phyloP scores from a whole-genome alignment of 1,140 invertebrate species.

The Venustaconcha ellipsiformis region DNA sequence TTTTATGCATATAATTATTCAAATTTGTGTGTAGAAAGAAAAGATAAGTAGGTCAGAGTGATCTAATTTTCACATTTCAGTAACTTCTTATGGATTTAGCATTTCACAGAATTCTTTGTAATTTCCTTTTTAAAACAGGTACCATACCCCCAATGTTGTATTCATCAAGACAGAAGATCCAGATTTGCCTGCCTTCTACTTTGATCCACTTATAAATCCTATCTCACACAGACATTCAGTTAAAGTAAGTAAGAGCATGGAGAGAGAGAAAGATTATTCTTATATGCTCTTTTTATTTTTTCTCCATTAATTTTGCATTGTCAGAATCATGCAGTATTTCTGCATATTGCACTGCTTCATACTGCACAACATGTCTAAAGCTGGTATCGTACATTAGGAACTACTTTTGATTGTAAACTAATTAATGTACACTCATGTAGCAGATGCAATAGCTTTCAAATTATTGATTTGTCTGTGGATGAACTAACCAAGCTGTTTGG shows the following conservation, averaged over 20 bases:
- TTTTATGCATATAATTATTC: neutral
- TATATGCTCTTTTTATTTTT: too few species aligned
- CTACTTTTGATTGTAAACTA: too few species aligned
- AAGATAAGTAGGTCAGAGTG: neutral
- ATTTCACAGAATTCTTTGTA: constrained; percentile 32
- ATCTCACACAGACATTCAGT: constrained; percentile 95
- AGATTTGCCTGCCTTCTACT: constrained; percentile 99
- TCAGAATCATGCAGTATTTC: too few species aligned
- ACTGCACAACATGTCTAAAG: too few species aligned
- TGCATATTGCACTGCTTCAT: too few species aligned
- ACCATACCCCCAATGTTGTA: constrained; percentile 98
- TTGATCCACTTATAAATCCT: constrained; percentile 99
- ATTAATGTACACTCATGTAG: too few species aligned
- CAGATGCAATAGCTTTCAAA: too few species aligned
- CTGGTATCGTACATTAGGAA: too few species aligned
- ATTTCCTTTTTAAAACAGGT: constrained; percentile 76
- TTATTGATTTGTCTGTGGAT: too few species aligned
- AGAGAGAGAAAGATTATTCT: too few species aligned
- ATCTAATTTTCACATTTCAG: neutral
- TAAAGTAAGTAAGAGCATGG: constrained; percentile 71
- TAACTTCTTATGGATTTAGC: neutral
- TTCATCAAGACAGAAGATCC: constrained; percentile 99
- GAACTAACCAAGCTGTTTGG: too few species aligned
- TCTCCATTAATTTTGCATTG: too few species aligned
- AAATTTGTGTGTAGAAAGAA: neutral